phyloP scores from a whole-genome alignment of 2,888 invertebrate species.

The Tortricodes alternella region DNA sequence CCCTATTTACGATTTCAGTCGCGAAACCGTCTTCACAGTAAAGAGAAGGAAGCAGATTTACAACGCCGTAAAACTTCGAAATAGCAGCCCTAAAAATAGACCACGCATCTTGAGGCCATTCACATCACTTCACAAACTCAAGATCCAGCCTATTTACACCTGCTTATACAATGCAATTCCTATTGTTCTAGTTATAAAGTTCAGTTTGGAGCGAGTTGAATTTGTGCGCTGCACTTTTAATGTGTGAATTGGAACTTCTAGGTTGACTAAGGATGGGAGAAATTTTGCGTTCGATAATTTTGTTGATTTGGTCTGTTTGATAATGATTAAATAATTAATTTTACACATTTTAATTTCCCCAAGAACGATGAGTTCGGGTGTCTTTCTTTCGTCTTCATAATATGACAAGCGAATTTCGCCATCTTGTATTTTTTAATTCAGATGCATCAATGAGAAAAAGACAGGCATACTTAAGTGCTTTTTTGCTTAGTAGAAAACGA shows the following conservation, averaged over 20 bases:
- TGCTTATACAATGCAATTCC: neutral
- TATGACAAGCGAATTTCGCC: too few relatives aligned
- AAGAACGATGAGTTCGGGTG: too few relatives aligned
- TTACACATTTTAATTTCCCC: too few relatives aligned
- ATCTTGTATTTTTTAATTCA: too few relatives aligned
- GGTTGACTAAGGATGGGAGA: neutral
- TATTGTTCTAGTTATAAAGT: neutral
- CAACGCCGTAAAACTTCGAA: neutral
- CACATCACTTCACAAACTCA: neutral
- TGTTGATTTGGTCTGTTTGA: neutral
- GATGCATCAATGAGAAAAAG: too few relatives aligned
- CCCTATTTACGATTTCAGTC: too few relatives aligned
- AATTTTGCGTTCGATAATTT: neutral
- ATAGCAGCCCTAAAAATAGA: constrained; percentile 12
- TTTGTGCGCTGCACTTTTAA: neutral
- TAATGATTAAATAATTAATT: neutral
- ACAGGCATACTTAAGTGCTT: too few relatives aligned
- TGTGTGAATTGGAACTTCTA: neutral
- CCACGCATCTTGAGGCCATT: neutral
- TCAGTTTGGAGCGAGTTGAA: neutral
- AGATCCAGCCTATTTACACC: neutral
- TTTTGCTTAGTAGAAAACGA: too few relatives aligned
- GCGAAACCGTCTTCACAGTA: too few relatives aligned
- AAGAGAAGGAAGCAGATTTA: neutral
- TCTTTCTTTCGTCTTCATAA: too few relatives aligned